phyloP scores from a whole-genome alignment of 2,888 invertebrate species.

The Zaprionus lineosus region DNA sequence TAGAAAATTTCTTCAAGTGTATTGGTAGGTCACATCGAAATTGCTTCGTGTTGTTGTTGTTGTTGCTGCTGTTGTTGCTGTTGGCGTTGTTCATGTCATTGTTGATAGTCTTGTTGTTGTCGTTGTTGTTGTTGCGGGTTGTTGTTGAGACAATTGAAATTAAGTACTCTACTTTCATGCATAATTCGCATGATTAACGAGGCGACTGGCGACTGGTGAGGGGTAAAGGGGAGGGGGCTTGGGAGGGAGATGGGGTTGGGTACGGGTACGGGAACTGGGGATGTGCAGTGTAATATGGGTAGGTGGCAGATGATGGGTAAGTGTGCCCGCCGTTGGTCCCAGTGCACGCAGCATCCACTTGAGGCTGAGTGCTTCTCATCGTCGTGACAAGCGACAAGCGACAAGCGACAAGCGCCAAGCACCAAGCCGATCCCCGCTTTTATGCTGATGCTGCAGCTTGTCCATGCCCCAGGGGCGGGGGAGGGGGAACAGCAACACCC shows the following conservation, averaged over 20 bases:
- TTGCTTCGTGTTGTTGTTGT: constrained; percentile 40
- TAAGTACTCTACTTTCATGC: constrained; percentile 77
- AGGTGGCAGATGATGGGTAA: no score
- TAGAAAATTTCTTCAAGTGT: constrained; percentile 75
- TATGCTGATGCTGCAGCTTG: constrained; percentile 62
- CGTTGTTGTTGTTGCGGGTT: constrained; percentile 33
- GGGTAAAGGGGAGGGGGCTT: neutral
- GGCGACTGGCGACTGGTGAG: constrained; percentile 24
- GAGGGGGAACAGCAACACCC: constrained; percentile 9
- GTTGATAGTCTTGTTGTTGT: constrained; percentile 56
- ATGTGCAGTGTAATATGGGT: no score
- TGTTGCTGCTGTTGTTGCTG: constrained; percentile 17
- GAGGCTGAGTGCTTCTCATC: constrained; percentile 61
- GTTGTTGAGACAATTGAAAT: constrained; percentile 77
- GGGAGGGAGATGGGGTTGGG: constrained; percentile 1
- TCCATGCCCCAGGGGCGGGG: constrained; percentile 15
- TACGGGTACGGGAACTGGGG: neutral
- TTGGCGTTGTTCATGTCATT: constrained; percentile 40
- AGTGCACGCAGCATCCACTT: constrained; percentile 50
- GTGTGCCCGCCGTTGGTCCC: no score
- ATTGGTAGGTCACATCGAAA: constrained; percentile 76
- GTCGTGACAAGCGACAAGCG: constrained; percentile 59
- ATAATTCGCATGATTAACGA: constrained; percentile 78
- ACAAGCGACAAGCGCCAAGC: constrained; percentile 60
- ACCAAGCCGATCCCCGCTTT: constrained; percentile 54